These are phyloP conservation scores for Chrysolina oricalcia DNA, from an alignment of 2,888 invertebrate species.

Conservation along the genomic window DNA sequence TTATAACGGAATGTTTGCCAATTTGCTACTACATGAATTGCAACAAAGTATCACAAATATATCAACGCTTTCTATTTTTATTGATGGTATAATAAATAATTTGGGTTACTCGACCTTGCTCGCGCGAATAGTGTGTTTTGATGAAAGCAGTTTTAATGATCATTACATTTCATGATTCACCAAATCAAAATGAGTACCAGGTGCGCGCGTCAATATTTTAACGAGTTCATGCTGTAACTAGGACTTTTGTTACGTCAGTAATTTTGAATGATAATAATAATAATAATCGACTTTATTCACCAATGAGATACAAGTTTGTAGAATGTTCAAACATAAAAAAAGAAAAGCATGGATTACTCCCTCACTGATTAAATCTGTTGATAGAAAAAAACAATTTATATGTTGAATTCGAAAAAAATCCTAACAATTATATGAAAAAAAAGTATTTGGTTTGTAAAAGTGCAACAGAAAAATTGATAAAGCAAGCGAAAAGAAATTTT, in stretches of 20 bases:
- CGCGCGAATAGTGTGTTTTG: slow-evolving; percentile 5
- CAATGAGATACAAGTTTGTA: too few species aligned
- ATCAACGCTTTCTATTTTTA: slow-evolving; percentile 26
- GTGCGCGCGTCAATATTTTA: not conserved
- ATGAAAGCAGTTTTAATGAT: not conserved
- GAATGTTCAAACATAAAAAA: too few species aligned
- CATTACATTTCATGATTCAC: not conserved
- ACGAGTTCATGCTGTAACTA: not conserved
- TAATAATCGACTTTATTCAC: too few species aligned
- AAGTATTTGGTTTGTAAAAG: not conserved
- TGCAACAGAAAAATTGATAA: slow-evolving; percentile 6
- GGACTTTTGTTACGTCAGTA: not conserved
- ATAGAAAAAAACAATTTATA: slow-evolving; percentile 1
- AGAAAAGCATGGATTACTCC: too few species aligned
- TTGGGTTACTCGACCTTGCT: slow-evolving; percentile 10
- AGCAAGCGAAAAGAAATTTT: not conserved
- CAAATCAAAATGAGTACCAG: not conserved
- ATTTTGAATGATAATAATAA: not conserved
- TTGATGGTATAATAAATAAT: slow-evolving; percentile 20
- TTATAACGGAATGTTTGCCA: slow-evolving; percentile 28
- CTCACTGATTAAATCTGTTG: too few species aligned
- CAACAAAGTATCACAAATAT: slow-evolving; percentile 31
- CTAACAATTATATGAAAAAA: not conserved
- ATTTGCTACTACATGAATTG: slow-evolving; percentile 30
- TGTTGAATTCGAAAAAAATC: not conserved